These are phyloP conservation scores for Turdus rufiventris DNA, from an alignment of 2,113 vertebrate genomes.

Conservation along the genomic window DNA sequence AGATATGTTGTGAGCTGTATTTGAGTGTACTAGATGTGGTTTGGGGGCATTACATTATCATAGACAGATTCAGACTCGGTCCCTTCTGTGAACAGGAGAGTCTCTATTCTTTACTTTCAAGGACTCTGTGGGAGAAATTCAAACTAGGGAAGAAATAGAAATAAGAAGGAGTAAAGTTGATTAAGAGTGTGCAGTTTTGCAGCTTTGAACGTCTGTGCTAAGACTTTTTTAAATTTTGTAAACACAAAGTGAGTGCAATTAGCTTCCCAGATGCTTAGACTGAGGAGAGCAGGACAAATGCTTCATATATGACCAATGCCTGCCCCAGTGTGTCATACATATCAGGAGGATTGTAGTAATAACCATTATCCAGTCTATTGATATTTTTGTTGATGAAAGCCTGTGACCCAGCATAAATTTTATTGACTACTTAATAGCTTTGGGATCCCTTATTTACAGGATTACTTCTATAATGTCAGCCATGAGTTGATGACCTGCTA, in stretches of 20 bases:
- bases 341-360: background rate
- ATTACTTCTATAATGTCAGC: background rate
- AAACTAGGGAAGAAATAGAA: background rate
- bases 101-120: background rate
- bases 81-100: background rate
- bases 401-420: background rate
- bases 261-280: background rate
- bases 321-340: background rate
- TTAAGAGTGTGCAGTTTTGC: background rate
- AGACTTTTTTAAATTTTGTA: background rate
- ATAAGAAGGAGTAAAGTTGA: background rate
- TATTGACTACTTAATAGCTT: background rate
- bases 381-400: background rate
- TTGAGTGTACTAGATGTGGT: background rate
- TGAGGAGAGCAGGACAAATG: background rate
- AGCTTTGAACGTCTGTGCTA: background rate
- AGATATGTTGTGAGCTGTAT: background rate
- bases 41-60: background rate
- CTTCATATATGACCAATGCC: background rate
- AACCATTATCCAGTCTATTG: background rate
- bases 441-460: background rate
- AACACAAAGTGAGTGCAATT: background rate
- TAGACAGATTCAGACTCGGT: background rate
- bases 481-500: background rate
- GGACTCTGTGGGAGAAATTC: background rate